Evolutionary conservation across 2,797 vertebrate genomes (phyloP), one percentile per base, ranked within the genome.

Genomic region (Typhlichthys eigenmanni): DNA sequence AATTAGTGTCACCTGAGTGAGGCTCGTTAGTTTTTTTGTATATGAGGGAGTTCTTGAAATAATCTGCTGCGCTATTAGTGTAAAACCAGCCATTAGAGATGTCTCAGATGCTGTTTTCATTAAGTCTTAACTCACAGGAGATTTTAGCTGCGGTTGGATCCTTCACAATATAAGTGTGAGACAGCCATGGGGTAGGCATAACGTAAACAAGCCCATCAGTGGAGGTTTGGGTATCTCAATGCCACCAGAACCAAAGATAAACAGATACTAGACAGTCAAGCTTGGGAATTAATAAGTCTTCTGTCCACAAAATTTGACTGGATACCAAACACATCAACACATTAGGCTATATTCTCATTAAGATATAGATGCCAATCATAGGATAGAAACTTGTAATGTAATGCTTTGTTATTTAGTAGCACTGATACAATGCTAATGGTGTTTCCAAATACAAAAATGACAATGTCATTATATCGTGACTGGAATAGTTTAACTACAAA

Each of bases 101-200:
- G 68, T 55, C 65, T 68, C 62, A 55, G 66, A 61, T 43, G 61
- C 60, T 56, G 62, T 65, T 55, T 69, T 69, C 74, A 72, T 38
- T 34, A 66, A 68, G 69, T 69, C 58, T 55, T 24, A 51, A 61
- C 47, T 64, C 69, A 59, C 66, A 14, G 38, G 74, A 66, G 69
- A 72, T 53, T 14, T 47, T 55, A 38, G 66, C 32, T 24, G 61
- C 47, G 47, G 19, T 55, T 45, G 46, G 57, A 63, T 46, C 69
- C 65, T 62, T 62, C 45, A 29, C 29, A 34, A 19, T 45, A 54
- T n/a, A 51, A 62, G 49, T 60, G 65, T 58, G 66, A 72, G 69
- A 76, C 74, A 76, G 74, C 69, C 69, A 69, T 54, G 13, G 69
- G 69, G 74, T 67, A 76, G 74, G 52, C 62, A 56, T 65, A 65